A percentile compares a stretch with the other conserved stretches of the same genome.
Evolutionary conservation across 2,888 invertebrate genomes (phyloP).

Genomic region (Noctua fimbriata): DNA sequence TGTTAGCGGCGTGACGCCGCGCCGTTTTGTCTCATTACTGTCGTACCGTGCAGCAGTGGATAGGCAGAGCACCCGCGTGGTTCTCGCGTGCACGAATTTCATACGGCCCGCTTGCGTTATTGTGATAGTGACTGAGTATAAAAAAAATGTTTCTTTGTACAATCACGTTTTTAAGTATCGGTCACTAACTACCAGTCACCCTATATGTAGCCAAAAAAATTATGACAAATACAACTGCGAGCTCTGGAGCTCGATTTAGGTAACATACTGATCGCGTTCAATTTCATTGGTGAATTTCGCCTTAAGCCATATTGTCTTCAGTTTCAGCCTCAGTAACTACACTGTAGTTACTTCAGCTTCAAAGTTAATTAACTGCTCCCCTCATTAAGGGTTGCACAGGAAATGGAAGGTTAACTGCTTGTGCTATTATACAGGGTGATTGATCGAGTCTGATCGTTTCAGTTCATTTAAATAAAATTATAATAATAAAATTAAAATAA

Average conservation of each 20-base stretch:
- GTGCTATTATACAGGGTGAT: constrained; percentile 9
- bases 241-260: not conserved
- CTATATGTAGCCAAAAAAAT: not conserved
- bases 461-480: no score
- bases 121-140: no score
- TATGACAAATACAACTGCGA: not conserved
- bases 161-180: no score
- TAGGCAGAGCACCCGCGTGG: no score
- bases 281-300: not conserved
- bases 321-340: constrained; percentile 38
- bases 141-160: no score
- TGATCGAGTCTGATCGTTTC: not conserved
- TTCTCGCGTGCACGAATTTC: no score
- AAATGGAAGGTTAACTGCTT: constrained; percentile 42
- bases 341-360: constrained; percentile 11
- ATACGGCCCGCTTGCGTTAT: no score
- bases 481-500: no score
- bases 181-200: no score
- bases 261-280: not conserved
- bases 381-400: constrained; percentile 35
- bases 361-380: constrained; percentile 49
- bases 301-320: constrained; percentile 11
- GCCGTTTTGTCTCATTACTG: no score
- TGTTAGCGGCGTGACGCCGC: no score
- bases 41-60: no score